Evolutionary conservation across 1,140 invertebrate species (phyloP), one percentile per base, ranked within the genome.

Genomic region (Meloidogyne chitwoodi): DNA sequence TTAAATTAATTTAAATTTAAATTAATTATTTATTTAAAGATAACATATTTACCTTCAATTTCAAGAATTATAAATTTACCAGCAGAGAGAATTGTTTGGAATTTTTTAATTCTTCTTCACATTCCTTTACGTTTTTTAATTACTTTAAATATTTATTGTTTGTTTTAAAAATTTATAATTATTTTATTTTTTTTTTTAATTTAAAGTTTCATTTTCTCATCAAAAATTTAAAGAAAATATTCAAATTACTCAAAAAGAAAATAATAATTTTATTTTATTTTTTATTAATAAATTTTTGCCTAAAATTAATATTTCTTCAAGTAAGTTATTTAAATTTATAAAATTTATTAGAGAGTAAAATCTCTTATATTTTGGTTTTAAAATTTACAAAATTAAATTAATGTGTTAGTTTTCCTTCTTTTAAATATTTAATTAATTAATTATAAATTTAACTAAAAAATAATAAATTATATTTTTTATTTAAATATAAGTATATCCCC

Each of bases 21-120:
- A n/a, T 71, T 6, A 70, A 66, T 4, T n/a, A 31, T 29, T 38
- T 19, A 66, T 24, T 81, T 80, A 11, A 22, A 80, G 79, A 61
- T 61, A 70, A 70, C 65, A 19, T 63, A 72, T 29, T 71, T 81
- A 29, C 80, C 80, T 11, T 81, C 80, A 12, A 29, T 81, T 24
- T 81, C 80, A 24, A 38, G 80, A 38, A 77, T 81, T n/a, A 74
- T 81, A 19, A 81, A 81, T 68, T 78, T 81, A 48, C 80, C 80
- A 24, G 71, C 63, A 64, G 80, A 81, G 26, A 65, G 80, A 24
- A 71, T 75, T 14, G 26, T 83, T 22, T 81, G 80, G 75, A 66
- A 81, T 44, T 38, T 81, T 29, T 70, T 56, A 11, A 64, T 79
- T 3, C 22, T 76, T 14, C n/a, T 72, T 19, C 76, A 82, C 41